A percentile compares a stretch with the other conserved stretches of the same genome.
Evolutionary conservation across 1,140 invertebrate species (phyloP).

Genomic region (Drosophila aff.): DNA sequence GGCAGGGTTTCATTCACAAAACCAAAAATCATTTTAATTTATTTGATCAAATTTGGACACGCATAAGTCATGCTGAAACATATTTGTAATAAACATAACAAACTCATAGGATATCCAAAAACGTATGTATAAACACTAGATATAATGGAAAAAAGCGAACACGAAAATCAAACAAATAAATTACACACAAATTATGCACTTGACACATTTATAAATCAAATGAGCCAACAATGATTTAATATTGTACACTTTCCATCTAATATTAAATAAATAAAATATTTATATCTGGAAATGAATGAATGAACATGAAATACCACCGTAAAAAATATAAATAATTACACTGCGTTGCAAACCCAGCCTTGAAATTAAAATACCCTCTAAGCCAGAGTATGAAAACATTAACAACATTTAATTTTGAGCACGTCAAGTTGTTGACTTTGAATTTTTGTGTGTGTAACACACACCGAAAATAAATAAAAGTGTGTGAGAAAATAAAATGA

Average conservation of each 20-base stretch:
- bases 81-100: constrained; percentile 8
- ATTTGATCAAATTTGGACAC: constrained; percentile 1
- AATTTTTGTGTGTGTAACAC: constrained; percentile 43
- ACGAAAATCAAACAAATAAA: constrained; percentile 7
- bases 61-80: neutral
- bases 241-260: neutral
- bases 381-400: constrained; percentile 30
- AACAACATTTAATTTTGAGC: constrained; percentile 70
- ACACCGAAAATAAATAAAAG: constrained; percentile 39
- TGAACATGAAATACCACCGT: neutral
- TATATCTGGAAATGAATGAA: neutral
- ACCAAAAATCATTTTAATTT: constrained; percentile 9
- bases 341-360: neutral
- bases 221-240: constrained; percentile 3
- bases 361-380: constrained; percentile 3
- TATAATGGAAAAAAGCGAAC: constrained; percentile 7
- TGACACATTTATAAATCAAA: constrained; percentile 55
- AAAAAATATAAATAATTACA: neutral
- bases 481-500: constrained; percentile 18
- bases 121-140: neutral
- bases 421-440: constrained; percentile 75
- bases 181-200: constrained; percentile 45
- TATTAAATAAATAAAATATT: constrained; percentile 9
- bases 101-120: constrained; percentile 1
- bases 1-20: constrained; percentile 30